phyloP scores from a whole-genome alignment of 2,888 invertebrate species.

The Caenorhabditis panamensis region DNA sequence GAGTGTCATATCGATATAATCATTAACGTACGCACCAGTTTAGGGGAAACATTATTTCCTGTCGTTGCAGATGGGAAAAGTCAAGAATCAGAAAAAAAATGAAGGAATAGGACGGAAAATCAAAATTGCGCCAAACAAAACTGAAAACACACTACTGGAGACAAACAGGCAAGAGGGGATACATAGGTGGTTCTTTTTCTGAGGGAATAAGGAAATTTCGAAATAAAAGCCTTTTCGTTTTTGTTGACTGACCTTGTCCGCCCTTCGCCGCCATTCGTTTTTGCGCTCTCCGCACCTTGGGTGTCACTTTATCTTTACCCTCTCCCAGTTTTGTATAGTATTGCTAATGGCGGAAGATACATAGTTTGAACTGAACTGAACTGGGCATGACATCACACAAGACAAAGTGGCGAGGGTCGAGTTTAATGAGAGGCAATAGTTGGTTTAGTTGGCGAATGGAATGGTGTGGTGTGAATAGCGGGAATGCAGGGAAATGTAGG shows the following conservation, averaged over 20 bases:
- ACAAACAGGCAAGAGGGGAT: neutral
- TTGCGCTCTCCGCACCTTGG: slow-evolving; percentile 4
- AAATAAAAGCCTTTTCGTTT: slow-evolving; percentile 13
- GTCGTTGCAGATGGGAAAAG: neutral
- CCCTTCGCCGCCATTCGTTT: neutral
- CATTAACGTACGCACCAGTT: slow-evolving; percentile 3
- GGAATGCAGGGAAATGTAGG: too few species aligned
- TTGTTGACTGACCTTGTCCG: slow-evolving; percentile 29
- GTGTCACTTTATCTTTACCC: neutral
- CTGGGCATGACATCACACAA: neutral
- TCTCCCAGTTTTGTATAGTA: neutral
- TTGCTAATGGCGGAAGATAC: neutral
- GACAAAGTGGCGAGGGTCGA: too few species aligned
- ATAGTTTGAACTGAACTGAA: neutral
- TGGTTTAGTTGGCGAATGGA: too few species aligned
- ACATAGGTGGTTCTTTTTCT: too few species aligned
- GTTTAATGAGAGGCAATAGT: too few species aligned
- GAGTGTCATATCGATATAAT: slow-evolving; percentile 8
- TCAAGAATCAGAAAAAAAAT: neutral
- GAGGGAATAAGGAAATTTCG: slow-evolving; percentile 1
- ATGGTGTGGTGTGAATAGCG: too few species aligned
- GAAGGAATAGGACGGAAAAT: too few species aligned
- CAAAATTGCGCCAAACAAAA: too few species aligned
- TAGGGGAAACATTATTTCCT: neutral
- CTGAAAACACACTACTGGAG: too few species aligned